phyloP scores from a whole-genome alignment of 2,113 vertebrate species.

The Pseudopipra pipra region DNA sequence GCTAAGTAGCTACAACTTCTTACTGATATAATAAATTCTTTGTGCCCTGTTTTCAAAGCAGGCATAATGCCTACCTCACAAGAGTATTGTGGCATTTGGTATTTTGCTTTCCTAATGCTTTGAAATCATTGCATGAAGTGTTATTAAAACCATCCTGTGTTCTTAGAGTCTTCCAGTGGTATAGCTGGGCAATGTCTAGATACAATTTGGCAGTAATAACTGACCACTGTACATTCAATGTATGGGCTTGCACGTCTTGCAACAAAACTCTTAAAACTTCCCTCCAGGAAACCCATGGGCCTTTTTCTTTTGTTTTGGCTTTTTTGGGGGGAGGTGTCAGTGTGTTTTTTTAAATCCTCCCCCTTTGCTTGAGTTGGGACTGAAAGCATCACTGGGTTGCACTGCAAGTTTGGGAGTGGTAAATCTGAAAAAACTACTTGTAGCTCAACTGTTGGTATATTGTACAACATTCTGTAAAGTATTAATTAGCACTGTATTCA shows the following conservation, averaged over 20 bases:
- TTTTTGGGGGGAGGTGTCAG: neutral
- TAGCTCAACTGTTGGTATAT: neutral
- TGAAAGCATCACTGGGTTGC: neutral
- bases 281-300: neutral
- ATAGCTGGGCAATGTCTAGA: neutral
- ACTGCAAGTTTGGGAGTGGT: neutral
- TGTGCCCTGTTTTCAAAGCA: neutral
- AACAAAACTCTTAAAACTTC: neutral
- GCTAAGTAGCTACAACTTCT: neutral
- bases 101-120: conserved; percentile 7
- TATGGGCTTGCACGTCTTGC: neutral
- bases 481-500: conserved; percentile 8
- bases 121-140: neutral
- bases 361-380: neutral
- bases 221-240: neutral
- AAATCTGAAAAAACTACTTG: neutral
- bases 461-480: neutral
- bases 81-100: neutral
- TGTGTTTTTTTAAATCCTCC: neutral
- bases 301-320: neutral
- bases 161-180: neutral
- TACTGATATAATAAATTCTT: conserved; percentile 20
- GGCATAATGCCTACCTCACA: neutral
- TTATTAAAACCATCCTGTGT: neutral
- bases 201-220: neutral